Percentiles rank a stretch among this genome's conserved stretches.
Evolutionary conservation across 2,797 vertebrate genomes (phyloP).

Genomic region (Crenuchus spilurus): DNA sequence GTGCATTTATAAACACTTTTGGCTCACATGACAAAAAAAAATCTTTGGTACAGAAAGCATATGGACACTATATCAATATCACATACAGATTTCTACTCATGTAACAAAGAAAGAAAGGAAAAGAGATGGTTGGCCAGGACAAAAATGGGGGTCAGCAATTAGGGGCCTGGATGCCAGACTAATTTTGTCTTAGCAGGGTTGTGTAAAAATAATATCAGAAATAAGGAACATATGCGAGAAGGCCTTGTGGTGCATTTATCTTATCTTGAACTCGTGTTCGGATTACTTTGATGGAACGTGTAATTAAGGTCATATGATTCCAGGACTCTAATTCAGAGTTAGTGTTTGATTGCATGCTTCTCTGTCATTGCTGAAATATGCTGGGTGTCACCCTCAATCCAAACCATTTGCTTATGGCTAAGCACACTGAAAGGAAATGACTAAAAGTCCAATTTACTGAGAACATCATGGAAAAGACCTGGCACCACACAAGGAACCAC

Average conservation of each 20-base stretch:
- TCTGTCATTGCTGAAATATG: constrained; percentile 15
- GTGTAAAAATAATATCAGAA: background rate
- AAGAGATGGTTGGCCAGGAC: background rate
- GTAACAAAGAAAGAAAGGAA: background rate
- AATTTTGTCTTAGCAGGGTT: background rate
- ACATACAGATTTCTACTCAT: background rate
- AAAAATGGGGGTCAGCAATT: too few relatives aligned
- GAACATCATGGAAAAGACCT: constrained; percentile 22
- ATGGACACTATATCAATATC: background rate
- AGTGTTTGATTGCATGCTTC: background rate
- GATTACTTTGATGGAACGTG: background rate
- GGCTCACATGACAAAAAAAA: background rate
- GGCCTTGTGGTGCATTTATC: background rate
- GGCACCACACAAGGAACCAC: constrained; percentile 10
- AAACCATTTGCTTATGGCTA: background rate
- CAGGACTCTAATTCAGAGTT: constrained; percentile 2
- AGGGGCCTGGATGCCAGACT: background rate
- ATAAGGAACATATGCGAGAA: background rate
- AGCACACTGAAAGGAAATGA: constrained; percentile 4
- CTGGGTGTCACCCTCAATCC: background rate
- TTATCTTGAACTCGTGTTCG: background rate
- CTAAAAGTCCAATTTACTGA: constrained; percentile 11
- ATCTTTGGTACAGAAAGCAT: background rate
- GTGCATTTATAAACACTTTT: background rate
- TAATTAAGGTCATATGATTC: background rate